Percentiles rank a stretch among this genome's conserved stretches.
phyloP scores from a whole-genome alignment of 2,113 vertebrate genomes.

The Cavia porcellus region DNA sequence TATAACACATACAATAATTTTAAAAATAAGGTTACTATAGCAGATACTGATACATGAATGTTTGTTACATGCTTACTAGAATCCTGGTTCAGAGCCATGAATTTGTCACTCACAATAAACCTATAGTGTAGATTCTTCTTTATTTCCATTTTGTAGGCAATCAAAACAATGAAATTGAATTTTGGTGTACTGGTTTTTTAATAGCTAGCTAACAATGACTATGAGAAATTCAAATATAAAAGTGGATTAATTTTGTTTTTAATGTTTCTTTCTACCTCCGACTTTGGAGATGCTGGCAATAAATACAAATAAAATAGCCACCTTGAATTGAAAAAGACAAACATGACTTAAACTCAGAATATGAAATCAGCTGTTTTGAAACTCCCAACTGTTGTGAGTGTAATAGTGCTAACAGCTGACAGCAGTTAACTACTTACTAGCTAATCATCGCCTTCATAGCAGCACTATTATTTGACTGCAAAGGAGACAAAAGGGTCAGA shows the following conservation, averaged over 20 bases:
- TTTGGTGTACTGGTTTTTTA: conserved; percentile 18
- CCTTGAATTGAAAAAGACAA: not conserved
- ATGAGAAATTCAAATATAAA: conserved; percentile 2
- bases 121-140: not conserved
- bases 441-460: conserved; percentile 26
- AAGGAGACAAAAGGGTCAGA: conserved; percentile 37
- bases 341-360: not conserved
- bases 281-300: not conserved
- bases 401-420: conserved; percentile 40
- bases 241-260: not conserved
- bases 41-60: not conserved
- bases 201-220: not conserved
- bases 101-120: not conserved
- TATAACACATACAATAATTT: not conserved
- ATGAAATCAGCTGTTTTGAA: not conserved
- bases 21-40: not conserved
- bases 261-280: not conserved
- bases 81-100: not conserved
- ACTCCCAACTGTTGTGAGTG: not conserved
- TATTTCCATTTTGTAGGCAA: not conserved
- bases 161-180: not conserved
- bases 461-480: conserved; percentile 39
- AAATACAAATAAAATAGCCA: not conserved
- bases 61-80: not conserved
- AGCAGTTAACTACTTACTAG: conserved; percentile 57